Base-by-base conservation (phyloP, 2,797 vertebrate genomes). In the Lacerta viridis region DNA sequence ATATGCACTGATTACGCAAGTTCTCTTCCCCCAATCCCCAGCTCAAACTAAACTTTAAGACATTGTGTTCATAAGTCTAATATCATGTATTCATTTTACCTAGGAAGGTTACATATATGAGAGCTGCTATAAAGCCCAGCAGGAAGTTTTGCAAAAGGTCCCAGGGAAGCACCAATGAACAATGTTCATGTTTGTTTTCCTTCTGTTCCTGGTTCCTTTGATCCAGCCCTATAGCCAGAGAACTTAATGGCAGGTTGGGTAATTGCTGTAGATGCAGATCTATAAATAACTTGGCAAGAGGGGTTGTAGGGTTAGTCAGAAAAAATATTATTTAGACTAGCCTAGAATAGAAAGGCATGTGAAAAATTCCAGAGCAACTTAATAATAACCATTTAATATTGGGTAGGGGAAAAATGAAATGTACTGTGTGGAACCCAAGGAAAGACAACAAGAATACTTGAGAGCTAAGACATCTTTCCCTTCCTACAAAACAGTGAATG, bases 281-380 rank as follows among this genome's bases (percentile, higher is more conserved):
- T 50, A 43, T 69, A 74, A 46, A 71, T 87, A 74, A 85, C 69
- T 81, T 66, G 61, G 83, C 88, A 90, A 89, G 18, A 43, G 5
- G 10, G 8, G 66, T 13, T 82, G 77, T 86, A 82, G 72, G 89
- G 80, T 81, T 55, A 66, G 17, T 10, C 29, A 71, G 41, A 71
- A 68, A 88, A 90, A 86, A 84, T n/a, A 86, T 18, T 85, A 90
- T 55, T 89, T 88, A 90, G 91, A 84, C 88, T 88, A 85, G 68
- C 33, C 61, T 91, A 84, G 50, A 77, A 83, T 50, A 81, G 33
- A 55, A 74, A 74, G 71, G 20, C 79, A 61, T 90, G 72, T 50
- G 83, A 91, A 36, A 7, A 77, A 90, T 84, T 90, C 68, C 77
- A 80, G 61, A 68, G 23, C 68, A 90, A 79, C 55, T 79, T 85